phyloP scores from a whole-genome alignment of 2,113 vertebrate species.

The Lates calcarifer region DNA sequence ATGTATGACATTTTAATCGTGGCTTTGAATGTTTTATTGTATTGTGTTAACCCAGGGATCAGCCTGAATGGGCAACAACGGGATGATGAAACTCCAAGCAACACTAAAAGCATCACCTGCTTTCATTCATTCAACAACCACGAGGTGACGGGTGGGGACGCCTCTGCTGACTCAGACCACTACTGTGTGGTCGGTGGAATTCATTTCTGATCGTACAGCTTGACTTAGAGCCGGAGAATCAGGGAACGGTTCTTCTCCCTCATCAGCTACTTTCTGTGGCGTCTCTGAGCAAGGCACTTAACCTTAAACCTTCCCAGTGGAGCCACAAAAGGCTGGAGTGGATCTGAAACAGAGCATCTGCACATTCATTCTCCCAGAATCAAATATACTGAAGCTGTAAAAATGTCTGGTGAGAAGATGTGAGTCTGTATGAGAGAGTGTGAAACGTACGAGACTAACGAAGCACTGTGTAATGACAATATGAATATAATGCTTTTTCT shows the following conservation, averaged over 20 bases:
- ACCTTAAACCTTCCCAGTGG: neutral
- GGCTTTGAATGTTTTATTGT: conserved; percentile 26
- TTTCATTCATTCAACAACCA: neutral
- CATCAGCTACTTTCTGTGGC: conserved; percentile 15
- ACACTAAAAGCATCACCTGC: conserved; percentile 22
- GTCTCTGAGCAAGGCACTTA: neutral
- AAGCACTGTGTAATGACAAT: no score
- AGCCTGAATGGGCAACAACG: neutral
- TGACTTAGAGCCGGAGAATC: neutral
- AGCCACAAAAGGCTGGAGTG: neutral
- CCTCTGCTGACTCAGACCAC: neutral
- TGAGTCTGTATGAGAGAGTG: no score
- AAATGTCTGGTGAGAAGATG: neutral
- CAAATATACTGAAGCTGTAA: neutral
- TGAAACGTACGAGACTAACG: no score
- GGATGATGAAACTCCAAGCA: conserved; percentile 58
- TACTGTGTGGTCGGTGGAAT: neutral
- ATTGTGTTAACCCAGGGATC: conserved; percentile 14
- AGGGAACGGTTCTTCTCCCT: neutral
- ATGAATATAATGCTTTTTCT: no score
- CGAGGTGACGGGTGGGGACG: neutral
- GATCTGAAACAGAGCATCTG: conserved; percentile 6
- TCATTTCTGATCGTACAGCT: neutral
- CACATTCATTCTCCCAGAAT: neutral
- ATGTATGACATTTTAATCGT: neutral